These are phyloP conservation scores for Sinocyclocheilus anshuiensis DNA, from an alignment of 2,113 vertebrate species.

Conservation along the genomic window DNA sequence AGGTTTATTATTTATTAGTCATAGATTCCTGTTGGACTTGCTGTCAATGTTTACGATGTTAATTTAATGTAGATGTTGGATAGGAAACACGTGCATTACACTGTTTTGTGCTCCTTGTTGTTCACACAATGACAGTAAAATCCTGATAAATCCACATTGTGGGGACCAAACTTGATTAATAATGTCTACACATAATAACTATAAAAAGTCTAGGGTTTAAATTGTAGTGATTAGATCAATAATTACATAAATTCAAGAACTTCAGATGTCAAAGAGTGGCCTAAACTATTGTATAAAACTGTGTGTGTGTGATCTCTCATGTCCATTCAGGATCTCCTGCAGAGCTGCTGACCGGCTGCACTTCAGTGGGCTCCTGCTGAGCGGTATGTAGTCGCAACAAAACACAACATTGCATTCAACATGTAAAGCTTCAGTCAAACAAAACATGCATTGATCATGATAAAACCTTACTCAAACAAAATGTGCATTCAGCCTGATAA, in stretches of 20 bases:
- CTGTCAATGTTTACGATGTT: neutral
- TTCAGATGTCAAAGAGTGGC: neutral
- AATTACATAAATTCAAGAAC: neutral
- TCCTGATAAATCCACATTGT: neutral
- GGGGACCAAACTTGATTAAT: neutral
- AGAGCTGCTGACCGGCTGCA: slow-evolving; percentile 43
- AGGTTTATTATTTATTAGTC: neutral
- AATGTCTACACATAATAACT: neutral
- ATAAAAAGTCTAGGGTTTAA: neutral
- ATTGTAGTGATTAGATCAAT: neutral
- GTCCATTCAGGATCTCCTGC: slow-evolving; percentile 15
- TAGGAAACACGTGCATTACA: neutral
- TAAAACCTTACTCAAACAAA: slow-evolving; percentile 32
- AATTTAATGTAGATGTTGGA: neutral
- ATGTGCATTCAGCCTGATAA: slow-evolving; percentile 16
- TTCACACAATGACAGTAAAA: neutral
- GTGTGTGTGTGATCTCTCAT: neutral
- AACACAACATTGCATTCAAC: slow-evolving; percentile 14
- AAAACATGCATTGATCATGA: slow-evolving; percentile 2
- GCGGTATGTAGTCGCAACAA: slow-evolving; percentile 46
- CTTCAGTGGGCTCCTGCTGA: slow-evolving; percentile 58
- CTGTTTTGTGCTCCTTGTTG: neutral
- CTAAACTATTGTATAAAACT: neutral
- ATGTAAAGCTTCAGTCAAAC: slow-evolving; percentile 7
- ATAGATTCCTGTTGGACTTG: neutral